Conservation (phyloP, 1,140 invertebrate species). For the Ceratoteleas bidentatus region DNA sequence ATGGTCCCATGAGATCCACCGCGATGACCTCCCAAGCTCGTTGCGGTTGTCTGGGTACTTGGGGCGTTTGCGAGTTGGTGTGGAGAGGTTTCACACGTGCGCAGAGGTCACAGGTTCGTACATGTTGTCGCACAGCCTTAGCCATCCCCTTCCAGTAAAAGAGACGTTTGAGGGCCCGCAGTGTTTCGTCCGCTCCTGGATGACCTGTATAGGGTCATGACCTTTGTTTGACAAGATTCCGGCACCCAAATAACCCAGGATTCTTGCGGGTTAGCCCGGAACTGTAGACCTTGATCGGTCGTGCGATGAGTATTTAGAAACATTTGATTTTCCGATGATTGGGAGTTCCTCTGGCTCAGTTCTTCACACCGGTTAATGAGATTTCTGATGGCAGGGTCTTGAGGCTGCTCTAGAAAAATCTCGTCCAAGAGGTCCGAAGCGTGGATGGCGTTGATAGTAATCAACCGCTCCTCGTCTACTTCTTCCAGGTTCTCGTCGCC, state of each 20-base stretch:
- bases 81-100: slow-evolving; percentile 21
- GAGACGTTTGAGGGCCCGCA: slow-evolving; percentile 10
- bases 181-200: slow-evolving; percentile 51
- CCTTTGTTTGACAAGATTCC: background rate
- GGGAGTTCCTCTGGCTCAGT: background rate
- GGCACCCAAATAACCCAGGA: slow-evolving; percentile 21
- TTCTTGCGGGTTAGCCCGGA: background rate
- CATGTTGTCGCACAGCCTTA: slow-evolving; percentile 24
- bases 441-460: background rate
- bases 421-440: background rate
- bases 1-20: slow-evolving; percentile 73
- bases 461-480: background rate
- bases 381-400: background rate
- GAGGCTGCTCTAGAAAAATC: background rate
- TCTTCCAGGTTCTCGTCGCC: background rate
- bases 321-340: background rate
- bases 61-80: background rate
- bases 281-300: background rate
- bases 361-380: background rate
- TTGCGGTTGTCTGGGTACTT: background rate
- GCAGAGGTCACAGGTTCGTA: slow-evolving; percentile 28
- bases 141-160: slow-evolving; percentile 32
- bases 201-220: slow-evolving; percentile 42
- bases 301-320: background rate
- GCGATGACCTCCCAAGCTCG: background rate